phyloP scores from a whole-genome alignment of 2,113 vertebrate species.

The Melozone crissalis region DNA sequence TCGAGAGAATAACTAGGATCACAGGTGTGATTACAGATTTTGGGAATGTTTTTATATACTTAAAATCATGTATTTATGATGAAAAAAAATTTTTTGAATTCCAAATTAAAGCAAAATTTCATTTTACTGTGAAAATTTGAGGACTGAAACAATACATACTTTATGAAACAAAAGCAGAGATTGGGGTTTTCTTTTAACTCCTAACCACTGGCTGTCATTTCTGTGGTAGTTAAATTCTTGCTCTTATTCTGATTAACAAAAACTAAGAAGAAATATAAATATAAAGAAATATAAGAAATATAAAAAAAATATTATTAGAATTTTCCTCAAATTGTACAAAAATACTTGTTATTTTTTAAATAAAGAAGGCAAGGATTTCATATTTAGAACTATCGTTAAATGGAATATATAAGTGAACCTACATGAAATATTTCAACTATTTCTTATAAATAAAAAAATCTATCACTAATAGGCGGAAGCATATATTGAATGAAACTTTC shows the following conservation, averaged over 20 bases:
- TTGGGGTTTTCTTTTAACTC: not conserved
- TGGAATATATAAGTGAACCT: not conserved
- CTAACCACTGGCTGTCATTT: not conserved
- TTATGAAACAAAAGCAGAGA: not conserved
- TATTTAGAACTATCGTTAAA: not conserved
- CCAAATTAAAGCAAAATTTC: not conserved
- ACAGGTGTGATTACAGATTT: not conserved
- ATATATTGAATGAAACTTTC: not conserved
- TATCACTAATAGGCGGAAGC: not conserved
- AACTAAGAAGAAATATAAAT: not conserved
- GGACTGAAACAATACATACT: not conserved
- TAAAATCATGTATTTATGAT: not conserved
- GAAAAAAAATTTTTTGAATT: not conserved
- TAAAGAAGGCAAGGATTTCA: not conserved
- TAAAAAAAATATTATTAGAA: not conserved
- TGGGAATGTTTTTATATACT: not conserved
- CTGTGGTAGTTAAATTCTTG: not conserved
- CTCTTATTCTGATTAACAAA: not conserved
- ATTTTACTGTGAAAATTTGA: not conserved
- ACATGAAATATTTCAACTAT: not conserved
- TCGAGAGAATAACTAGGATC: not conserved
- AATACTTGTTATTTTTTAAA: not conserved
- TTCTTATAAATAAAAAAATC: not conserved
- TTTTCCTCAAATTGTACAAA: not conserved
- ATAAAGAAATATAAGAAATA: not conserved